These are phyloP conservation scores for Folsomia manolachei DNA, from an alignment of 2,888 invertebrate genomes.

Conservation along the genomic window DNA sequence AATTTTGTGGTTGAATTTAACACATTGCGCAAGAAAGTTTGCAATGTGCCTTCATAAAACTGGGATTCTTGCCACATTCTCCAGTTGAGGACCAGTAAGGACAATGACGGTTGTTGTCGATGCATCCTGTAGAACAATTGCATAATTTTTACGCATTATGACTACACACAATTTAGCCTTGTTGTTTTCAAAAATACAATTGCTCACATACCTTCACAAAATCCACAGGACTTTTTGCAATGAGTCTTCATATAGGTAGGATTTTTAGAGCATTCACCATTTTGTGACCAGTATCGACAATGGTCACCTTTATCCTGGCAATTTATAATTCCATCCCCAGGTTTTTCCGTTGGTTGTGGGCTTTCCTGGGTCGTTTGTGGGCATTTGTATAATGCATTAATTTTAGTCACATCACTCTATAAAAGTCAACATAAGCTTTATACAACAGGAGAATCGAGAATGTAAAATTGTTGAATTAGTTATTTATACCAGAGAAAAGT, in stretches of 20 bases:
- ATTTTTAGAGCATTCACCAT: constrained; percentile 52
- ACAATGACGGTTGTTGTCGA: constrained; percentile 37
- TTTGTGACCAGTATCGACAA: constrained; percentile 51
- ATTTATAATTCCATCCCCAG: neutral
- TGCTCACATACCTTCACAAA: constrained; percentile 45
- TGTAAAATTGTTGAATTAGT: too few relatives aligned
- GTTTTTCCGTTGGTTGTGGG: neutral
- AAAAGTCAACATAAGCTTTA: constrained; percentile 3
- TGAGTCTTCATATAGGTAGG: constrained; percentile 52
- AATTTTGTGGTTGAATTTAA: too few relatives aligned
- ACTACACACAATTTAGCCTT: too few relatives aligned
- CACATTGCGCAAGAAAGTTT: constrained; percentile 34
- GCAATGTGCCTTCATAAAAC: constrained; percentile 38
- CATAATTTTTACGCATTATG: too few relatives aligned
- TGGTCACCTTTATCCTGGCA: constrained; percentile 48
- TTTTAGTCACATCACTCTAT: constrained; percentile 51
- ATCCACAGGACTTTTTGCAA: constrained; percentile 52
- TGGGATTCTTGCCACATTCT: constrained; percentile 42
- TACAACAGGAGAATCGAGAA: neutral
- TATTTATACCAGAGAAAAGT: constrained; percentile 52
- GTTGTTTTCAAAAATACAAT: too few relatives aligned
- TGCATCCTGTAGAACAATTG: too few relatives aligned
- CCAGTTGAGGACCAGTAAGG: constrained; percentile 31
- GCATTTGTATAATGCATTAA: constrained; percentile 53
- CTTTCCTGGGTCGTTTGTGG: constrained; percentile 7